These are phyloP conservation scores for Laupala kohalensis DNA, from an alignment of 1,140 invertebrate genomes.

Conservation along the genomic window DNA sequence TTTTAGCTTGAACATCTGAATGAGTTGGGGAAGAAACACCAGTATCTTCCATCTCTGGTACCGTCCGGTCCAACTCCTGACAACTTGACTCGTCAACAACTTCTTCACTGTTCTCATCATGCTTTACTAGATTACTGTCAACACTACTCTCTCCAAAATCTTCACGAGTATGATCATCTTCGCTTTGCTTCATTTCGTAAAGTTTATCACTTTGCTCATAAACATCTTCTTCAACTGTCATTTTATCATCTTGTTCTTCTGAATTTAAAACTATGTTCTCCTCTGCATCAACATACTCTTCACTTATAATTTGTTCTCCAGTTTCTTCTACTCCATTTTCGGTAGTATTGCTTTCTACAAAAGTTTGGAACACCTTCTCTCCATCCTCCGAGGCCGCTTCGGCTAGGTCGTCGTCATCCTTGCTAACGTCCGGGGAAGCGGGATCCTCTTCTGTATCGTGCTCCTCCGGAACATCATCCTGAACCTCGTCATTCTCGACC, in stretches of 20 bases:
- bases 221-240: not conserved
- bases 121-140: not conserved
- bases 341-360: not conserved
- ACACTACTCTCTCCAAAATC: not conserved
- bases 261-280: not conserved
- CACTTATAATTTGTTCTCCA: not conserved
- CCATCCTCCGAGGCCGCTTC: not conserved
- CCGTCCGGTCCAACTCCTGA: conserved; percentile 14
- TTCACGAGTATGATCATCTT: not conserved
- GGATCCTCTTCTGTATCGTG: not conserved
- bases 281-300: not conserved
- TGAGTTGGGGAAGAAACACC: conserved; percentile 21
- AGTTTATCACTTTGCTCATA: not conserved
- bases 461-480: not conserved
- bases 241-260: not conserved
- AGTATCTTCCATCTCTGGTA: conserved; percentile 26
- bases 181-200: not conserved
- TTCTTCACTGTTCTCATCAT: not conserved
- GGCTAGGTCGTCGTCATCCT: not conserved
- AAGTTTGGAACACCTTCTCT: not conserved
- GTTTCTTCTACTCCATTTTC: not conserved
- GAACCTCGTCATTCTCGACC: not conserved
- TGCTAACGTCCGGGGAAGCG: not conserved
- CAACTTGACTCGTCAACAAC: not conserved
- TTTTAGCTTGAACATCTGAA: conserved; percentile 20